phyloP scores from a whole-genome alignment of 2,797 vertebrate genomes.

The Muscicapa comitata region DNA sequence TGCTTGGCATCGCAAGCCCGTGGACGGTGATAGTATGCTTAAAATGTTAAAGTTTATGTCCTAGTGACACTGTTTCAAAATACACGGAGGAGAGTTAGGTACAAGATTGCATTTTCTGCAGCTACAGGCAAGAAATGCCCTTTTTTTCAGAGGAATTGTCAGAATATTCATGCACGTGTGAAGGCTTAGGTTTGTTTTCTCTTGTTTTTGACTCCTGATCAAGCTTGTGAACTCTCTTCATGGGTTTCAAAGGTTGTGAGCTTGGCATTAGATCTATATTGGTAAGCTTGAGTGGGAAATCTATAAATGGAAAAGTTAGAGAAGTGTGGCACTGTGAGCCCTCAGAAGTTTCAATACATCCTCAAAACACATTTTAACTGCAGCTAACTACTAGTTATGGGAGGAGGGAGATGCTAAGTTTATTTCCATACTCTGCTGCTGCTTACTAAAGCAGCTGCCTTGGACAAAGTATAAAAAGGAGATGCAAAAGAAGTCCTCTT shows the following conservation, averaged over 20 bases:
- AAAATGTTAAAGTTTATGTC: not conserved
- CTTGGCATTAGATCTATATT: not conserved
- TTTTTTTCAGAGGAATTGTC: not conserved
- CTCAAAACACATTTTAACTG: not conserved
- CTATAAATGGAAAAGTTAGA: not conserved
- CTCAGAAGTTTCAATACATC: not conserved
- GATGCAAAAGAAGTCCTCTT: not conserved
- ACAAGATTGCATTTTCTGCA: not conserved
- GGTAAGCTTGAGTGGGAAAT: not conserved
- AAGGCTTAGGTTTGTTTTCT: not conserved
- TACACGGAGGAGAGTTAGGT: not conserved
- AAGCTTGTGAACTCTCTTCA: not conserved
- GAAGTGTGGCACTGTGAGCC: not conserved
- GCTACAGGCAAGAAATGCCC: not conserved
- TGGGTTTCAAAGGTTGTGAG: not conserved
- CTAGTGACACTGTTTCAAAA: not conserved
- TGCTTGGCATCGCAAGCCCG: not conserved
- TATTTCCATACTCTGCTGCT: constrained; percentile 25
- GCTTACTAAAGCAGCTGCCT: not conserved
- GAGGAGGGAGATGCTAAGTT: not conserved
- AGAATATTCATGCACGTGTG: accelerated
- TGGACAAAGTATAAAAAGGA: not conserved
- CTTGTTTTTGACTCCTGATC: not conserved
- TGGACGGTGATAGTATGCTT: not conserved
- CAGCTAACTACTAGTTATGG: not conserved